phyloP scores from a whole-genome alignment of 2,888 invertebrate species.

The Conus canariensis region DNA sequence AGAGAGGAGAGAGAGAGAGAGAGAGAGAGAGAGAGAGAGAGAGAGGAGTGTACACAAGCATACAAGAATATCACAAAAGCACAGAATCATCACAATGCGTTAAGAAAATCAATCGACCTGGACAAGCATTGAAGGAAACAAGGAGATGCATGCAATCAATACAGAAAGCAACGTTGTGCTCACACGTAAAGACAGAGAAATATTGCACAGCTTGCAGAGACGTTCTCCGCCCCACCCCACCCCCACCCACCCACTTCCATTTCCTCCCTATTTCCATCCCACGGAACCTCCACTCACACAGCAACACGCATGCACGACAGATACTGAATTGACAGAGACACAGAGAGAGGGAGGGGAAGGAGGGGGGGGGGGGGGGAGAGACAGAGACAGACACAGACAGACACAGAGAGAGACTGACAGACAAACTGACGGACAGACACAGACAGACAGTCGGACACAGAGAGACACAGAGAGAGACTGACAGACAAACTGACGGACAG shows the following conservation, averaged over 20 bases:
- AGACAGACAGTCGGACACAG: background rate
- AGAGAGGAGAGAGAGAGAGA: too few relatives aligned
- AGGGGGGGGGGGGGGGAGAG: background rate
- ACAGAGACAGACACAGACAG: conserved; percentile 10
- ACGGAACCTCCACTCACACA: too few relatives aligned
- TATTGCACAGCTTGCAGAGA: background rate
- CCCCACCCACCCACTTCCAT: too few relatives aligned
- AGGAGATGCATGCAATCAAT: background rate
- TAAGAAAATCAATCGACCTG: too few relatives aligned
- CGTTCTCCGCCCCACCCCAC: too few relatives aligned
- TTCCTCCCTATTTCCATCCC: too few relatives aligned
- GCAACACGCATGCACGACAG: background rate
- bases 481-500: background rate
- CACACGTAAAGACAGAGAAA: background rate
- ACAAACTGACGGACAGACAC: background rate
- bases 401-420: background rate
- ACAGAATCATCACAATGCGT: too few relatives aligned
- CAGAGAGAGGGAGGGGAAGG: background rate
- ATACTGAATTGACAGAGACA: background rate
- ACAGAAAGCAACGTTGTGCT: background rate
- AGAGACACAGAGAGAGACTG: background rate
- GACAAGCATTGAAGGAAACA: background rate
- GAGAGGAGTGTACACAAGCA: too few relatives aligned
- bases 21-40: too few relatives aligned
- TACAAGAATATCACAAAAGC: too few relatives aligned